Conservation (phyloP, 2,888 invertebrate genomes). For the Ornithoptera priamus region DNA sequence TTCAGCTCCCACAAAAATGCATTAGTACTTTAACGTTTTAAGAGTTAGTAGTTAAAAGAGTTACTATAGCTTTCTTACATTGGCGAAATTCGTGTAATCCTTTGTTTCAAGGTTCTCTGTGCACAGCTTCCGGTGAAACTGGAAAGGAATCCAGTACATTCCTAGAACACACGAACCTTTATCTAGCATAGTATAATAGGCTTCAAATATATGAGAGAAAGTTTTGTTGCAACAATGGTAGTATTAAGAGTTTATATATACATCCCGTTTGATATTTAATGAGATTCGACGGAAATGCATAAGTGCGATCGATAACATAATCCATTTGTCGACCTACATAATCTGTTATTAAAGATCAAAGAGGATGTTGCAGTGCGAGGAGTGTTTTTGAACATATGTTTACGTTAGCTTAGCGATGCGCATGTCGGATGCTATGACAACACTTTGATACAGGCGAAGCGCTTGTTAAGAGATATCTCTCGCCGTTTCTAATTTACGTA, state of each 20-base stretch:
- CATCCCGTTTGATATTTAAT: slow-evolving; percentile 11
- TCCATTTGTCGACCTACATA: slow-evolving; percentile 26
- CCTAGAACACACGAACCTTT: no score
- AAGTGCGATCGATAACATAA: slow-evolving; percentile 11
- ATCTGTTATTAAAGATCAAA: slow-evolving; percentile 24
- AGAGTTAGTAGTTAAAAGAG: no score
- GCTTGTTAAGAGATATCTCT: slow-evolving; percentile 15
- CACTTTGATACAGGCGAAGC: slow-evolving; percentile 20
- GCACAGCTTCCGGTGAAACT: no score
- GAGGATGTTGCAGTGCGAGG: slow-evolving; percentile 6
- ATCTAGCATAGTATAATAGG: no score
- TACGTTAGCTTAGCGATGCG: slow-evolving; percentile 7
- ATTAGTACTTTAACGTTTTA: no score
- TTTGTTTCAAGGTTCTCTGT: no score
- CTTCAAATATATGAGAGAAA: no score
- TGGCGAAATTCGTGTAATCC: no score
- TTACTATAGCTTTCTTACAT: no score
- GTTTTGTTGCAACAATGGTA: no score
- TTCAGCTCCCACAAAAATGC: no score
- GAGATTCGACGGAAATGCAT: background rate
- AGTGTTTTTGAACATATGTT: slow-evolving; percentile 21
- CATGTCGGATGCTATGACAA: slow-evolving; percentile 16
- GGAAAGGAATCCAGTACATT: no score
- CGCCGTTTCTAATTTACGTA: slow-evolving; percentile 6
- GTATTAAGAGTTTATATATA: background rate